These are phyloP conservation scores for Aptenodytes patagonicus DNA, from an alignment of 2,113 vertebrate species.

Conservation along the genomic window DNA sequence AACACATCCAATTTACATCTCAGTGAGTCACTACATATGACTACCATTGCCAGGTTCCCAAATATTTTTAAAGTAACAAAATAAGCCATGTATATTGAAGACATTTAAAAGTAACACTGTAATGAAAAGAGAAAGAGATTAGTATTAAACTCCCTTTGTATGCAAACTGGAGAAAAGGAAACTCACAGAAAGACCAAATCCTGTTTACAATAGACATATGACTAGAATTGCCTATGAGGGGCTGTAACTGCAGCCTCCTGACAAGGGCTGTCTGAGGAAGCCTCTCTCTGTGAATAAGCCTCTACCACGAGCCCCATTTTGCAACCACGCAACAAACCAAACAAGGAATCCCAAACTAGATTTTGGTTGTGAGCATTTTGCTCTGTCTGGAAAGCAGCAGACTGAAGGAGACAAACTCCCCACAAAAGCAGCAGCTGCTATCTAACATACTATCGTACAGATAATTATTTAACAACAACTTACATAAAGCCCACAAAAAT, in stretches of 20 bases:
- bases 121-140: slow-evolving; percentile 6
- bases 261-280: not conserved
- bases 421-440: not conserved
- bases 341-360: slow-evolving; percentile 43
- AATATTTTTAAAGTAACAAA: slow-evolving; percentile 31
- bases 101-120: not conserved
- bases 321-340: slow-evolving; percentile 29
- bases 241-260: slow-evolving; percentile 14
- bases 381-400: slow-evolving; percentile 41
- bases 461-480: not conserved
- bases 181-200: slow-evolving; percentile 31
- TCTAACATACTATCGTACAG: not conserved
- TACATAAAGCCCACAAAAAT: not conserved
- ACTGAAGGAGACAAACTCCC: not conserved
- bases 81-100: slow-evolving; percentile 17
- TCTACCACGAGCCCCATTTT: slow-evolving; percentile 22
- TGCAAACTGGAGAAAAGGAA: slow-evolving; percentile 40
- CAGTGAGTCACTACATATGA: not conserved
- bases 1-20: slow-evolving; percentile 13
- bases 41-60: not conserved
- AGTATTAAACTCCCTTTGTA: not conserved
- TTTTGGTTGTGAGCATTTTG: slow-evolving; percentile 16
- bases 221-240: not conserved
- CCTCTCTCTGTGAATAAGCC: not conserved
- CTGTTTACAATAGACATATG: slow-evolving; percentile 39